phyloP scores from a whole-genome alignment of 2,113 vertebrate genomes.

The Gallinago media region DNA sequence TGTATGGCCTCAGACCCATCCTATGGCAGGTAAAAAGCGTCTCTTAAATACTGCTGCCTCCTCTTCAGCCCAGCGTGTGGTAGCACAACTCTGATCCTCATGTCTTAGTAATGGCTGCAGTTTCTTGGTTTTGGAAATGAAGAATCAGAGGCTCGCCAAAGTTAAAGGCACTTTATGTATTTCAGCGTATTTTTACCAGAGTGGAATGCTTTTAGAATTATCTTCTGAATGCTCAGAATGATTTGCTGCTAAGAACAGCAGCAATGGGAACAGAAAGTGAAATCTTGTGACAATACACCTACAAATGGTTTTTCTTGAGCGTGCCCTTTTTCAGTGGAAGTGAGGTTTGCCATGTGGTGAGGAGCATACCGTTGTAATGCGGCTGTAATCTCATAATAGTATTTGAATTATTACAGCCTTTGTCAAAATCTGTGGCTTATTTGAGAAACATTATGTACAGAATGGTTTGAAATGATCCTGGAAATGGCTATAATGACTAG shows the following conservation, averaged over 20 bases:
- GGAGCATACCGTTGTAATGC: not conserved
- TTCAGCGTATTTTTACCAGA: not conserved
- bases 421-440: not conserved
- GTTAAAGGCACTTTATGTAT: not conserved
- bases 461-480: not conserved
- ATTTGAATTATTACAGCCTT: not conserved
- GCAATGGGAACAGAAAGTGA: not conserved
- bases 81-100: rapidly evolving
- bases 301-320: not conserved
- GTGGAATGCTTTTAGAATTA: not conserved
- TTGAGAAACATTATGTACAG: not conserved
- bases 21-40: rapidly evolving
- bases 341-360: not conserved
- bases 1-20: not conserved
- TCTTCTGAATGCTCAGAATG: not conserved
- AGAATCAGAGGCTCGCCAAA: not conserved
- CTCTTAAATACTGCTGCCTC: not conserved
- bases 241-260: not conserved
- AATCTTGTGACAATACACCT: not conserved
- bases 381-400: not conserved
- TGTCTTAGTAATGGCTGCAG: not conserved
- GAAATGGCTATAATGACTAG: not conserved
- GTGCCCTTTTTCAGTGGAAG: not conserved
- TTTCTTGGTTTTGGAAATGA: not conserved
- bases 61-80: not conserved